Evolutionary conservation across 2,113 vertebrate genomes (phyloP), one percentile per base, ranked within the genome.

Genomic region (Strix aluco): DNA sequence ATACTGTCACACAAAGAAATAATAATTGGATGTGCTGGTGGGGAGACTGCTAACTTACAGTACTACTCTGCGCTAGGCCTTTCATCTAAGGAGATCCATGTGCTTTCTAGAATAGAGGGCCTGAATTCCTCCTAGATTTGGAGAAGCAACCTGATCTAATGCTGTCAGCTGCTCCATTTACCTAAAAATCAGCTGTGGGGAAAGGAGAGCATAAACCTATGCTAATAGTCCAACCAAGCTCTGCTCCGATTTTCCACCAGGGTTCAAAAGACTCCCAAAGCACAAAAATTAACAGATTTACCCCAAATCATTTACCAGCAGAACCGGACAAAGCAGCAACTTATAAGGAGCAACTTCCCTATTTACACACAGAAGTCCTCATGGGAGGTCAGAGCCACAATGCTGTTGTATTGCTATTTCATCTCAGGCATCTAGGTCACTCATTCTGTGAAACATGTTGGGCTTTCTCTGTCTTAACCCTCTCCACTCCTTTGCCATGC

Each of bases 361-460:
- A 9, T 57, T 63, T 38, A 47, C 55, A 15, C 11, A 29, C 2
- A 17, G 18, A 61, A 6, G 16, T 47, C 66, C 66, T 36, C 65
- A 30, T 3, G 3, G 20, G 61, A 82, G 47, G 12, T 21, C 82
- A 71, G 59, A 11, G 55, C 7, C 18, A 52, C 23, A 32, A 3
- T 0, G 42, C 20, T 70, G 1, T 15, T 32, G 6, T n/a, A 17
- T 18, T 27, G 9, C 21, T 16, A 1, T 58, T 81, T 26, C 23
- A 67, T 75, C 79, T 54, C 23, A n/a, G 42, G 54, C 3, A 2
- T 14, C 34, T 47, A n/a, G 47, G 23, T 59, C 67, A 70, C 26
- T 8, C 34, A 4, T 16, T 40, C 29, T 54, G 49, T 27, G 18
- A n/a, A 49, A 30, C 0, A 0, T 6, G 8, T 5, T 9, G 30